phyloP scores from a whole-genome alignment of 2,113 vertebrate genomes.

The Rhinichthys klamathensis region DNA sequence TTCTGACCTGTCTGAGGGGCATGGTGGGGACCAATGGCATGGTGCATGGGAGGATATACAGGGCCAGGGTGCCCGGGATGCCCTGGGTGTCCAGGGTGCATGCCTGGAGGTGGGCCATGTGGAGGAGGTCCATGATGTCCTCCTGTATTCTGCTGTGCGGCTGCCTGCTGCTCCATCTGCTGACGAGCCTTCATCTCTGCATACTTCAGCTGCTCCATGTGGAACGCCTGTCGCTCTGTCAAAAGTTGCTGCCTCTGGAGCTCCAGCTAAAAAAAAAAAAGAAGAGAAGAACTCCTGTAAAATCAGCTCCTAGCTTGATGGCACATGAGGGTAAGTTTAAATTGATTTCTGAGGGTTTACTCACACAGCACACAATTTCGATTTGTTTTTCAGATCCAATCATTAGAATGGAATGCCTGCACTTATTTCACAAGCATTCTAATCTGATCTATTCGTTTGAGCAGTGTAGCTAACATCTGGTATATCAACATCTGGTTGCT shows the following conservation, averaged over 20 bases:
- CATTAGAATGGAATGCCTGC: background rate
- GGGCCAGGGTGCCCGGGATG: conserved; percentile 80
- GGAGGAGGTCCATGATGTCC: conserved; percentile 60
- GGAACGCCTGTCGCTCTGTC: conserved; percentile 95
- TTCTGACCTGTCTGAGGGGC: conserved; percentile 84
- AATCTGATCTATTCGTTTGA: background rate
- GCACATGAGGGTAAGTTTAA: background rate
- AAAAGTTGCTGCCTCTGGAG: conserved; percentile 97
- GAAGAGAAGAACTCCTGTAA: background rate
- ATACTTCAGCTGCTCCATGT: conserved; percentile 99
- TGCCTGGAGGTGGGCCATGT: conserved; percentile 72
- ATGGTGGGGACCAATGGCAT: conserved; percentile 91
- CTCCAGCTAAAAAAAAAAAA: conserved; percentile 79
- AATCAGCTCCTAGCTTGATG: background rate
- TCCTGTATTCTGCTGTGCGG: conserved; percentile 65
- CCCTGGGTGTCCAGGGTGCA: conserved; percentile 73
- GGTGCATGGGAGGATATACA: conserved; percentile 89
- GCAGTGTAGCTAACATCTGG: background rate
- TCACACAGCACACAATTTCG: background rate
- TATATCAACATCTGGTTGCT: background rate
- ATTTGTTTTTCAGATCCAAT: conserved; percentile 3
- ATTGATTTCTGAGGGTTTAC: background rate
- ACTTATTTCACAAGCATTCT: background rate
- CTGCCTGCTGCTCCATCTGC: conserved; percentile 93
- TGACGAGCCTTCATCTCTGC: conserved; percentile 93